Percentiles rank a stretch among this genome's conserved stretches.
Conservation (phyloP, 2,888 invertebrate species). For the Amphipoea lucens region DNA sequence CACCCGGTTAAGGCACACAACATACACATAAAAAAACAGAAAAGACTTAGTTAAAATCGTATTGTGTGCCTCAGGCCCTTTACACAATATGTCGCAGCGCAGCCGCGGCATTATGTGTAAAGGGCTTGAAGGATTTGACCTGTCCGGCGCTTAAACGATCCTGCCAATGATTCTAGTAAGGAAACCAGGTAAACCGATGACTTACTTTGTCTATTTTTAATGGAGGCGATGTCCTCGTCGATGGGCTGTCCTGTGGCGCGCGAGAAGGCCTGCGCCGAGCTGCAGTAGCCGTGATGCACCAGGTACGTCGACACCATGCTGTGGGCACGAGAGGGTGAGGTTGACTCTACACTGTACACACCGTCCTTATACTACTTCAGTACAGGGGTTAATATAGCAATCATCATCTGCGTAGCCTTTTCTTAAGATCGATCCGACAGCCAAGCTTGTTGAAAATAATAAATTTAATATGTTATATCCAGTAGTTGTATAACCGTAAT, state of each 20-base stretch:
- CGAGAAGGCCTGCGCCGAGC: conserved; percentile 98
- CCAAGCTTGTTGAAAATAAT: not conserved
- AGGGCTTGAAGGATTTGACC: not conserved
- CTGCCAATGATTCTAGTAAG: not conserved
- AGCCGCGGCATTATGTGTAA: too few species aligned
- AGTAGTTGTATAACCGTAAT: not conserved
- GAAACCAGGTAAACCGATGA: not conserved
- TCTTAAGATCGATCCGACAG: not conserved
- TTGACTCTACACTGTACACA: not conserved
- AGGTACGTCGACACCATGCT: conserved; percentile 99
- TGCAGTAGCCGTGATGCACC: conserved; percentile 99
- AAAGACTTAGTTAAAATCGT: not conserved
- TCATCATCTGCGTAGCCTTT: not conserved
- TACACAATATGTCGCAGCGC: too few species aligned
- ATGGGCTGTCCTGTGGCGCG: conserved; percentile 97
- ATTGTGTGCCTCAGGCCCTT: not conserved
- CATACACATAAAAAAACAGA: not conserved
- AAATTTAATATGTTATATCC: not conserved
- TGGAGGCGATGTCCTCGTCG: conserved; percentile 97
- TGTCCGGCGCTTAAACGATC: not conserved
- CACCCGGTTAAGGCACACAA: not conserved
- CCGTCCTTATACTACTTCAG: not conserved
- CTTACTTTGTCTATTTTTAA: conserved; percentile 98
- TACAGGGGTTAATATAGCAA: not conserved
- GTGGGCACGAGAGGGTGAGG: conserved; percentile 51